Evolutionary conservation across 2,888 invertebrate species (phyloP).

Genomic region (Xanthostigma xanthostigma): DNA sequence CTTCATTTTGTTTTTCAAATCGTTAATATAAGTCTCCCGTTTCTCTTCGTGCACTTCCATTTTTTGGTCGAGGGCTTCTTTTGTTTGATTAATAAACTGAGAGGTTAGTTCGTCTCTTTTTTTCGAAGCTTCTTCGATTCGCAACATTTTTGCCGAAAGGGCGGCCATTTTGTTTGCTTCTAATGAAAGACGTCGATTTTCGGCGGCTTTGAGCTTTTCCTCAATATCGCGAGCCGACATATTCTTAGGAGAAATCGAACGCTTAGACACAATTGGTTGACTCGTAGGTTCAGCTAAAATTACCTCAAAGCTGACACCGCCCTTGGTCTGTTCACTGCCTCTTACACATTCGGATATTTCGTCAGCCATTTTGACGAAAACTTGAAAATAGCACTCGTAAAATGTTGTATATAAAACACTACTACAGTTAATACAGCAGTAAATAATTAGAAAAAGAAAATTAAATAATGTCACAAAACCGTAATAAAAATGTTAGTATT

Average conservation of each 20-base stretch:
- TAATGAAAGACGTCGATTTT: slow-evolving; percentile 76
- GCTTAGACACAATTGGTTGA: slow-evolving; percentile 46
- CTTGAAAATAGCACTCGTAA: too few species aligned
- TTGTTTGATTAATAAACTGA: slow-evolving; percentile 70
- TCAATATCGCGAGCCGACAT: slow-evolving; percentile 79
- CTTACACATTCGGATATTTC: slow-evolving; percentile 35
- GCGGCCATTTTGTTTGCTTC: slow-evolving; percentile 76
- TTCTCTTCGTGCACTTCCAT: slow-evolving; percentile 85
- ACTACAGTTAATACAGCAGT: too few species aligned
- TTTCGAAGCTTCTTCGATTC: slow-evolving; percentile 77
- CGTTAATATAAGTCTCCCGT: slow-evolving; percentile 80
- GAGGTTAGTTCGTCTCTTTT: slow-evolving; percentile 79
- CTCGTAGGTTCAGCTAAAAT: slow-evolving; percentile 71
- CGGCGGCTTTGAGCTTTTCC: slow-evolving; percentile 84
- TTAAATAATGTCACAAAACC: too few species aligned
- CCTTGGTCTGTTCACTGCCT: slow-evolving; percentile 84
- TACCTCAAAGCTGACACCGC: slow-evolving; percentile 82
- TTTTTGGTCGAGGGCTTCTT: slow-evolving; percentile 80
- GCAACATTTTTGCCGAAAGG: slow-evolving; percentile 66
- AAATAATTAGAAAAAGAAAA: too few species aligned
- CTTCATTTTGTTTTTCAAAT: slow-evolving; percentile 75
- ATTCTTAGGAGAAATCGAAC: slow-evolving; percentile 50
- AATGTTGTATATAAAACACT: too few species aligned
- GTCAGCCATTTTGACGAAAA: too few species aligned
- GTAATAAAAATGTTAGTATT: too few species aligned